Evolutionary conservation across 2,888 invertebrate genomes (phyloP), one percentile per base, ranked within the genome.

Genomic region (Rambutsinella grinnellia): DNA sequence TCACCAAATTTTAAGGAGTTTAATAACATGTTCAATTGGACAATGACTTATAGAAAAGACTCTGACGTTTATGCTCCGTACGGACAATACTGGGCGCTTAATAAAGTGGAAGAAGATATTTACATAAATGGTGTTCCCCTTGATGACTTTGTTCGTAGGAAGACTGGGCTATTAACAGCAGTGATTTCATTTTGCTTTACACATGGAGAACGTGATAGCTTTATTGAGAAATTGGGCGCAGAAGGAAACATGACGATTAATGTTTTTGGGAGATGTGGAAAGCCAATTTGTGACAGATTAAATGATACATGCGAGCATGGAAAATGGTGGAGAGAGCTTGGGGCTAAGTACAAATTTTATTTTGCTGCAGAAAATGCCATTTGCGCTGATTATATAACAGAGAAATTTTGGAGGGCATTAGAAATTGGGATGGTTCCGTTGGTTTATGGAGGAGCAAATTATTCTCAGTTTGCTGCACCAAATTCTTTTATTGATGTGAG

Each of bases 301-400:
- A 8, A 23, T 24, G 2, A 15, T 1, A 10, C n/a, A 23, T 58
- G 60, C 36, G n/a, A 60, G n/a, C 19, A 21, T 21, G 47, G 1
- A 19, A 62, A 15, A 19, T 56, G 3, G 0, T 6, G n/a, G n/a
- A n/a, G n/a, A n/a, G n/a, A n/a, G n/a, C n/a, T n/a, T n/a, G n/a
- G n/a, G n/a, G n/a, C n/a, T 3, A 2, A 51, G 8, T 68, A 58
- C 58, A 68, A 17, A n/a, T 68, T 68, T 23, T 68, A 58, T 47
- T 28, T 68, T 5, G 68, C 68, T 1, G 51, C 44, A 0, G 78
- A 78, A 26, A 78, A 78, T 23, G 44, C 66, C 2, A 10, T 78
- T 0, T 78, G 78, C 36, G 36, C 19, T 1, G 78, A 78, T 26
- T 78, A 78, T 27, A 60, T 75, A 8, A 78, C 75, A 2, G 78